Conservation (phyloP, 2,888 invertebrate species). For the Therioaphis trifolii region DNA sequence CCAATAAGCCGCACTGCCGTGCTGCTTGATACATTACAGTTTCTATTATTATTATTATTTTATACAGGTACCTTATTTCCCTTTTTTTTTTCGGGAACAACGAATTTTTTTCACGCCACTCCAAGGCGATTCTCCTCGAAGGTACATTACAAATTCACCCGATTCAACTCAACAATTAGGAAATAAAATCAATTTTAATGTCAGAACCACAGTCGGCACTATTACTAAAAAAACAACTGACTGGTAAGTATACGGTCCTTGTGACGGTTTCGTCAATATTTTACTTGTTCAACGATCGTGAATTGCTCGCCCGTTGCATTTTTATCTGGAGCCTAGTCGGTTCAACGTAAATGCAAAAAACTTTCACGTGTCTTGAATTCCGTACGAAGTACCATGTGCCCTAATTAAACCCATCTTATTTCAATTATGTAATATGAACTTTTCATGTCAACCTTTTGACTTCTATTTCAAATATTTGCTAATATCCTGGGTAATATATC, state of each 20-base stretch:
- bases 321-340: neutral
- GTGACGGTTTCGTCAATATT: no score
- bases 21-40: slow-evolving; percentile 19
- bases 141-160: neutral
- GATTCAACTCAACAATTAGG: neutral
- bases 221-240: slow-evolving; percentile 93
- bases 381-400: neutral
- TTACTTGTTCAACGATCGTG: no score
- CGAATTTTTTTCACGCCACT: neutral
- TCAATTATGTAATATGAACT: no score
- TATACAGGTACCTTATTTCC: neutral
- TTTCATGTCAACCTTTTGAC: no score
- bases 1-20: slow-evolving; percentile 57
- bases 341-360: neutral
- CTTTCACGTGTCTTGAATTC: slow-evolving; percentile 11
- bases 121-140: neutral
- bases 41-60: slow-evolving; percentile 22
- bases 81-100: neutral
- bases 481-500: no score
- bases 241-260: slow-evolving; percentile 75
- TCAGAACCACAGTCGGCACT: slow-evolving; percentile 96
- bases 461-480: no score
- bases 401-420: no score
- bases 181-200: slow-evolving; percentile 74
- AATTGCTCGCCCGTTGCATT: no score